These are phyloP conservation scores for Hoplias malabaricus DNA, from an alignment of 2,113 vertebrate genomes.

Conservation along the genomic window DNA sequence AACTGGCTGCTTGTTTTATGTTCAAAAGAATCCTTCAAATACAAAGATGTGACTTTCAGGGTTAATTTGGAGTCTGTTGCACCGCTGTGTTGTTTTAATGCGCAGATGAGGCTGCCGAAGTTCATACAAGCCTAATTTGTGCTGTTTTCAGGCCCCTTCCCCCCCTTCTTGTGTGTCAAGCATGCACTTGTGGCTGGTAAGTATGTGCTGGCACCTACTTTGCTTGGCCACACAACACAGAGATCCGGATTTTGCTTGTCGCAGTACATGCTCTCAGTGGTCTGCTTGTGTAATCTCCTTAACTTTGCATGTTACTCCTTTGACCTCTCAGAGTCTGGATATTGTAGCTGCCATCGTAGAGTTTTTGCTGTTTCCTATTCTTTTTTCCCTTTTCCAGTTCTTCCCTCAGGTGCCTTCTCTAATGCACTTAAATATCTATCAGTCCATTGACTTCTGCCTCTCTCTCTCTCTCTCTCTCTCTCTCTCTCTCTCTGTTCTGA, in stretches of 20 bases:
- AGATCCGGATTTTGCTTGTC: slow-evolving; percentile 31
- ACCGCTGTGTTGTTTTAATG: background rate
- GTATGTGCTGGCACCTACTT: slow-evolving; percentile 51
- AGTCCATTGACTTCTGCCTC: slow-evolving; percentile 45
- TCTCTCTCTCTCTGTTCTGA: slow-evolving; percentile 27
- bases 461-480: slow-evolving; percentile 28
- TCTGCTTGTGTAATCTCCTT: slow-evolving; percentile 65
- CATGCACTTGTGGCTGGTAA: slow-evolving; percentile 5
- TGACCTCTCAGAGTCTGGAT: slow-evolving; percentile 59
- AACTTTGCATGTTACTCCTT: slow-evolving; percentile 62
- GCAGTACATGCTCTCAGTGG: slow-evolving; percentile 42
- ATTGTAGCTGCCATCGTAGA: slow-evolving; percentile 36
- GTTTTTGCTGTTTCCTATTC: slow-evolving; percentile 54
- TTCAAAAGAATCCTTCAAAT: background rate
- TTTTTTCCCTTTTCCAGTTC: slow-evolving; percentile 33
- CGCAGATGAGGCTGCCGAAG: background rate
- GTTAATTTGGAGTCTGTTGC: background rate
- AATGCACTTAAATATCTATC: slow-evolving; percentile 23
- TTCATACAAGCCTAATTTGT: background rate
- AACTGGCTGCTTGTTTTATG: background rate
- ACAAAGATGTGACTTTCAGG: background rate
- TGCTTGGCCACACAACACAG: slow-evolving; percentile 35
- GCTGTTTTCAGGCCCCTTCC: background rate
- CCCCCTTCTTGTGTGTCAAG: background rate
- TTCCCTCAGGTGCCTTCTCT: slow-evolving; percentile 4